These are phyloP conservation scores for Takifugu bimaculatus DNA, from an alignment of 2,113 vertebrate species.

Conservation along the genomic window DNA sequence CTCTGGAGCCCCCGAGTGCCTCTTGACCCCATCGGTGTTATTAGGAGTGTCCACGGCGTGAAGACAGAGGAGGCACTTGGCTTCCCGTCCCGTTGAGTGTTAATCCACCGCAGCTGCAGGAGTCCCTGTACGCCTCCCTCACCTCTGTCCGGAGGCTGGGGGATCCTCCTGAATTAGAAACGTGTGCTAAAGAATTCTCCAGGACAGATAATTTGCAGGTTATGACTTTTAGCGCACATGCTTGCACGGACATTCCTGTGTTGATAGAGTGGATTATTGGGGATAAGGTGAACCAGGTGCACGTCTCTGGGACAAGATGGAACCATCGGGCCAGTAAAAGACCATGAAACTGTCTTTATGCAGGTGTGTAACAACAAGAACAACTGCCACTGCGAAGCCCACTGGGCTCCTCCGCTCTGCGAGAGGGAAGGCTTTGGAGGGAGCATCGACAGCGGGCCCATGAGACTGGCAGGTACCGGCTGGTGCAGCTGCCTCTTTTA, in stretches of 20 bases:
- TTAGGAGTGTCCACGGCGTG: conserved; percentile 30
- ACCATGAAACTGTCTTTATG: conserved; percentile 2
- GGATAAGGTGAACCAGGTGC: too few species aligned
- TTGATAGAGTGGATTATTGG: too few species aligned
- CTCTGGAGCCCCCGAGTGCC: conserved; percentile 23
- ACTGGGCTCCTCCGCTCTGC: conserved; percentile 91
- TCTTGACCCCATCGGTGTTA: conserved; percentile 38
- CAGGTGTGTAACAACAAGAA: conserved; percentile 98
- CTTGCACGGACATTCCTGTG: background rate
- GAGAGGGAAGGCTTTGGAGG: conserved; percentile 89
- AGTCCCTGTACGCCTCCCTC: conserved; percentile 13
- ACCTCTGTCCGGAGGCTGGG: background rate
- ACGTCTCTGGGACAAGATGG: too few species aligned
- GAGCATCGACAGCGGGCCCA: conserved; percentile 90
- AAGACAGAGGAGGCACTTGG: conserved; percentile 40
- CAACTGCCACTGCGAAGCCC: conserved; percentile 94
- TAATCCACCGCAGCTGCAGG: conserved; percentile 43
- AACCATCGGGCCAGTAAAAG: background rate
- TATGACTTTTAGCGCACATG: conserved; percentile 9
- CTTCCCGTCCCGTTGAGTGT: conserved; percentile 37
- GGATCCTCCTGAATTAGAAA: too few species aligned
- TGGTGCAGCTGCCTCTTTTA: conserved; percentile 12
- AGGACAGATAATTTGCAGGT: conserved; percentile 42
- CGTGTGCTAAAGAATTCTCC: conserved; percentile 29
- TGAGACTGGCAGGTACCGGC: conserved; percentile 83